Evolutionary conservation across 92 coral and sea anemone species (phyloP), one percentile per base, ranked within the genome.

Genomic region (Parazoanthus atlanticus): DNA sequence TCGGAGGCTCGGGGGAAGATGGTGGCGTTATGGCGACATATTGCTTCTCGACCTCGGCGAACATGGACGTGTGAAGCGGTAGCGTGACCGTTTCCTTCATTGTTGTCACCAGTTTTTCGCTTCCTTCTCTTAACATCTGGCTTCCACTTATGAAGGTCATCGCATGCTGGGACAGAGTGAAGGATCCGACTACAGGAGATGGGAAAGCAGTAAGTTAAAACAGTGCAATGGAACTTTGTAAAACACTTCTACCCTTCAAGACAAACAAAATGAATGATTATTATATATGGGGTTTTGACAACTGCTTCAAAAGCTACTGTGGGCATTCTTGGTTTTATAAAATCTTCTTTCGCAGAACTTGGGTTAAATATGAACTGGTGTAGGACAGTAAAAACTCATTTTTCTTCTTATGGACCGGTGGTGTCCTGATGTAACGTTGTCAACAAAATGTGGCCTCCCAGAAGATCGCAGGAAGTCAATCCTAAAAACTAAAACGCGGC

Each of bases 21-120:
- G 99, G 99, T 0, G 99, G 97, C 17, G 99, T 97, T 19, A 95
- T 94, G 21, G 96, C 98, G 65, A 97, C 98, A 74, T 97, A 97
- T 84, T 97, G 99, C 64, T 95, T 97, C 90, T 97, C 99, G 1
- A 97, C 97, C 89, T 97, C 98, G 17, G 97, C 96, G 82, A 97
- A 92, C 71, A 97, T 80, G 71, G 93, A 95, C 28, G 92, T 80
- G 88, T 89, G 77, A 28, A 92, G 91, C 30, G 96, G 91, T 70
- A 91, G 86, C 36, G 98, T 89, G 58, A 95, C 86, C 40, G 98
- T 92, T 83, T 95, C 98, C 61, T 92, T 93, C 82, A 92, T 91
- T 8, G 98, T 93, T 38, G 94, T 95, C 41, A 95, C 94, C 74
- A 95, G 88, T 28, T 87, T 89, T 21, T 79, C 90, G 69, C 90